Base-by-base conservation (phyloP, 2,113 vertebrate species). In the Progne subis region DNA sequence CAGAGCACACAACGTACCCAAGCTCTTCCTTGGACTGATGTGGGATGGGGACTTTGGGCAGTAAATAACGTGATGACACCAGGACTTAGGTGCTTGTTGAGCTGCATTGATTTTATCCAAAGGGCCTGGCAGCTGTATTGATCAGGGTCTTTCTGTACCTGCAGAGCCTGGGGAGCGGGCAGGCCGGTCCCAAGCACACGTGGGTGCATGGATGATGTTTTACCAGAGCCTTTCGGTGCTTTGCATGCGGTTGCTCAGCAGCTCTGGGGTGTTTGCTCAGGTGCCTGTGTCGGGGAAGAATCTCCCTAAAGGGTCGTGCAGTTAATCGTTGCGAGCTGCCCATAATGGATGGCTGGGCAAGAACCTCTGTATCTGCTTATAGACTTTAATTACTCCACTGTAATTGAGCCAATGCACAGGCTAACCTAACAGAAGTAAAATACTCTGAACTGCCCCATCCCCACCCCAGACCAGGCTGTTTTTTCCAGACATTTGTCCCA, bases 101-200 rank as follows among this genome's bases (percentile, higher is more conserved):
- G 92, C 93, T 88, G 93, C 95, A 95, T 92, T 65, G 96, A 97
- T 96, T 88, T 86, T 53, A 74, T 86, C 88, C 95, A 39, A 39
- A 95, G 91, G 88, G 82, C 63, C 83, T 94, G 1, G 7, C 7
- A 13, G 79, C 26, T 57, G 49, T 92, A 96, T 96, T 69, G 94
- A 95, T 96, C 80, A 32, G 64, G 55, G 56, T 68, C 72, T 80
- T 68, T 78, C 71, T 61, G 77, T 93, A 64, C 88, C 93, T 88
- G 82, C 94, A 57, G 80, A 59, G 77, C 80, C 65, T 39, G 80
- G 67, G 82, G 90, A 71, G 47, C 0, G 1, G 37, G 37, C 59
- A 55, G 79, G 37, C 71, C 0, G 2, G 64, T 63, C 92, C 93
- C 39, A 15, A 20, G 20, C 50, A 28, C 25, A 6, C 0, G 1